Evolutionary conservation across 1,140 invertebrate species (phyloP).

Genomic region (Pseudomyrmex gracilis): DNA sequence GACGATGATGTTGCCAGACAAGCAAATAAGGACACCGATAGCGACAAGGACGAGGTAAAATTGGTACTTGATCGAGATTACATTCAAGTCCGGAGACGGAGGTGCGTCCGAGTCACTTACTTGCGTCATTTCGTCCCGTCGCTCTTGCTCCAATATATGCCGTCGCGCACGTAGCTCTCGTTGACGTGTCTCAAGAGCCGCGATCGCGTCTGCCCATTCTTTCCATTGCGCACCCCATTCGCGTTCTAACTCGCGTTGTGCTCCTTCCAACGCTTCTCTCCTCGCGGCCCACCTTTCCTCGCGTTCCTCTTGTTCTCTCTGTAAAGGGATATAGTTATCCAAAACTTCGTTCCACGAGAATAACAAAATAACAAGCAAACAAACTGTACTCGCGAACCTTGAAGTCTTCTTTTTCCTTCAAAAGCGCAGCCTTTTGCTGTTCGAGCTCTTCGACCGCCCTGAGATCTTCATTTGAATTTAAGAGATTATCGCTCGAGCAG

Average conservation of each 20-base stretch:
- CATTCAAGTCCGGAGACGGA: constrained; percentile 80
- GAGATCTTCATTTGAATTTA: constrained; percentile 84
- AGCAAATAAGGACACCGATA: constrained; percentile 84
- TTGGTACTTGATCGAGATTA: constrained; percentile 83
- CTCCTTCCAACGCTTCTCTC: constrained; percentile 84
- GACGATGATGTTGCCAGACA: constrained; percentile 85
- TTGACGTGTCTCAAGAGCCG: constrained; percentile 83
- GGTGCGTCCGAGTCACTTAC: constrained; percentile 84
- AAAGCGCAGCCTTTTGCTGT: constrained; percentile 84
- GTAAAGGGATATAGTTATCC: background rate
- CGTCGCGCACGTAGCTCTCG: constrained; percentile 83
- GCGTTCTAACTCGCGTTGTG: constrained; percentile 85
- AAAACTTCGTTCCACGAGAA: background rate
- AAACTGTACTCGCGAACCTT: constrained; percentile 75
- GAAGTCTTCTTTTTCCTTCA: constrained; percentile 84
- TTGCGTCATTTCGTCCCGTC: constrained; percentile 86
- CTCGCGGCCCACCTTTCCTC: constrained; percentile 85
- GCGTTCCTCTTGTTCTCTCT: constrained; percentile 85
- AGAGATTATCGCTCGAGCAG: constrained; percentile 89
- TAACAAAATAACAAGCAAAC: background rate
- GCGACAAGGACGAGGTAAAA: constrained; percentile 84
- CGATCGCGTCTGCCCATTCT: constrained; percentile 84
- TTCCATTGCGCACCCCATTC: constrained; percentile 85
- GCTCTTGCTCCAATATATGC: constrained; percentile 84
- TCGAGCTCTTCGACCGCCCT: constrained; percentile 83